These are phyloP conservation scores for Ambastaia sidthimunki DNA, from an alignment of 2,797 vertebrate species.

Conservation along the genomic window DNA sequence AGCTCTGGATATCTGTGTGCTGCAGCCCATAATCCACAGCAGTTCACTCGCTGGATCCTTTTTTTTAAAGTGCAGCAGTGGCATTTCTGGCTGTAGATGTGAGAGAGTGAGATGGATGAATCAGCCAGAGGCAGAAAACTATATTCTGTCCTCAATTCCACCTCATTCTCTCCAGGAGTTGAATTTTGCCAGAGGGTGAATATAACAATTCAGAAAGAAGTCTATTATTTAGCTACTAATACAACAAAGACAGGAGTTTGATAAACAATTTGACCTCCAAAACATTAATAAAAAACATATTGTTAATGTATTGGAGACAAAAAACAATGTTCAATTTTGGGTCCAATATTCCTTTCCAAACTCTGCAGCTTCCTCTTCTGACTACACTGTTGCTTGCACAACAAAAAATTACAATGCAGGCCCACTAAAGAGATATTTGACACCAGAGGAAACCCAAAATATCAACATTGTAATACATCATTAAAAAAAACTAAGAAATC, in stretches of 20 bases:
- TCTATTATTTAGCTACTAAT: neutral
- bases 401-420: neutral
- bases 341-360: neutral
- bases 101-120: constrained; percentile 34
- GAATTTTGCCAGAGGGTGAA: constrained; percentile 17
- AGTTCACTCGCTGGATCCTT: neutral
- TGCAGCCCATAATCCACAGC: constrained; percentile 7
- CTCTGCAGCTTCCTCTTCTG: constrained; percentile 1
- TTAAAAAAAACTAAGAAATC: neutral
- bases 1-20: constrained; percentile 18
- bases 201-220: neutral
- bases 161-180: neutral
- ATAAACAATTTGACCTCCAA: no score
- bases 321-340: neutral
- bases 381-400: neutral
- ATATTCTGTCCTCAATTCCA: constrained; percentile 3
- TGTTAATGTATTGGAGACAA: neutral
- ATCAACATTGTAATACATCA: neutral
- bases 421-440: neutral
- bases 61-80: constrained; percentile 27
- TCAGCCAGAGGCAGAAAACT: constrained; percentile 45
- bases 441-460: neutral
- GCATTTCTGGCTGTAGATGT: constrained; percentile 35
- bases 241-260: neutral
- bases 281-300: neutral